Base-by-base conservation (phyloP, 2,888 invertebrate species). In the Pachymerium ferrugineum region DNA sequence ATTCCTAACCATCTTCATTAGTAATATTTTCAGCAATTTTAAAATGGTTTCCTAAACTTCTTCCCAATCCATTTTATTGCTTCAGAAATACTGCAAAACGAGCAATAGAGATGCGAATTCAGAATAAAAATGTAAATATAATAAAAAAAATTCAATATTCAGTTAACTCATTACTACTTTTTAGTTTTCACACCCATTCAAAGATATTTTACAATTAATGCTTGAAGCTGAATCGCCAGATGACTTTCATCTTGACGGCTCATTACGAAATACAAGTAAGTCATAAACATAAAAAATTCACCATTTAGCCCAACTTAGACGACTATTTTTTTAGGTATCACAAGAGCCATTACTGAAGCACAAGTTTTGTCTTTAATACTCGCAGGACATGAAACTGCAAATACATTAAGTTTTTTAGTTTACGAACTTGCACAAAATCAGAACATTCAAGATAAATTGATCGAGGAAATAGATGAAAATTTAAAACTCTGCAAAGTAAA, bases 121-220 rank as follows among this genome's bases (percentile, higher is more conserved):
- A 62, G 28, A 62, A 62, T 12, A 62, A 62, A 62, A n/a, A 62
- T 62, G 62, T 62, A 62, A 25, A n/a, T n/a, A n/a, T n/a, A n/a
- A n/a, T n/a, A n/a, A n/a, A n/a, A n/a, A n/a, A n/a, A n/a, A n/a
- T n/a, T n/a, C n/a, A n/a, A n/a, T n/a, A n/a, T n/a, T n/a, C n/a
- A n/a, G n/a, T n/a, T n/a, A n/a, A n/a, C n/a, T n/a, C n/a, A n/a
- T n/a, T n/a, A n/a, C n/a, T n/a, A n/a, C n/a, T n/a, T n/a, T n/a
- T n/a, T n/a, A n/a, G n/a, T n/a, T n/a, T n/a, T n/a, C n/a, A n/a
- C n/a, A n/a, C n/a, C n/a, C n/a, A n/a, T n/a, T n/a, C n/a, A n/a
- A n/a, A n/a, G n/a, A n/a, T n/a, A n/a, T n/a, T n/a, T n/a, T n/a
- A n/a, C n/a, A n/a, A n/a, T n/a, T n/a, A n/a, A n/a, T n/a, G n/a